Evolutionary conservation across 2,888 invertebrate genomes (phyloP).

Genomic region (Dendrolimus houi): DNA sequence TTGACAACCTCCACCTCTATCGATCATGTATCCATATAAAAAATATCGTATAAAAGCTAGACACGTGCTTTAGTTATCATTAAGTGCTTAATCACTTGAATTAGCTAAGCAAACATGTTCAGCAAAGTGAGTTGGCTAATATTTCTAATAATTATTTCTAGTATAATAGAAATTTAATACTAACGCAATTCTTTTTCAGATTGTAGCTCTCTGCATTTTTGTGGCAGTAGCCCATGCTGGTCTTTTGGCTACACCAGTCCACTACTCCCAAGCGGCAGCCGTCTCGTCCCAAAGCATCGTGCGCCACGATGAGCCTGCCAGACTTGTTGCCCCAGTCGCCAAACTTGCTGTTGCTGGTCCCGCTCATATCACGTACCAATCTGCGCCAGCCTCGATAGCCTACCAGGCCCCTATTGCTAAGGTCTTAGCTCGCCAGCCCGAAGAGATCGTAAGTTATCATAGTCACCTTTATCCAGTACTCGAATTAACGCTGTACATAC

Average conservation of each 20-base stretch:
- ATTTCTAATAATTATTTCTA: neutral
- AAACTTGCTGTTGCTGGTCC: conserved; percentile 17
- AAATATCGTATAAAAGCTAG: conserved; percentile 6
- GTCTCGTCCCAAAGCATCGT: conserved; percentile 33
- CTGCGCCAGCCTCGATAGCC: conserved; percentile 22
- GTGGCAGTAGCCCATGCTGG: conserved; percentile 24
- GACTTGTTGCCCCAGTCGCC: conserved; percentile 8
- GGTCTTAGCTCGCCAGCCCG: conserved; percentile 9
- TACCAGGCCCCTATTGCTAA: conserved; percentile 15
- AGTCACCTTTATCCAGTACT: too few relatives aligned
- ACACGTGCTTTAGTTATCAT: conserved; percentile 1
- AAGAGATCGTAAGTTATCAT: conserved; percentile 3
- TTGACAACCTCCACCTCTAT: conserved; percentile 8
- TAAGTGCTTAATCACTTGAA: conserved; percentile 1
- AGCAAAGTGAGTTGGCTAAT: conserved; percentile 18
- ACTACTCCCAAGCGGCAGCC: conserved; percentile 24
- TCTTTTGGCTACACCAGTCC: conserved; percentile 19
- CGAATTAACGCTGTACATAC: too few relatives aligned
- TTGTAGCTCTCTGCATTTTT: conserved; percentile 21
- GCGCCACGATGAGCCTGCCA: conserved; percentile 21
- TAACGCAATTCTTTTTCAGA: conserved; percentile 10
- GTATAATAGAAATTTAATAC: too few relatives aligned
- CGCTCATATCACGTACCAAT: conserved; percentile 17
- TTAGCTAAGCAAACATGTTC: conserved; percentile 13
- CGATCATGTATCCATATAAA: conserved; percentile 1